A percentile compares a stretch with the other conserved stretches of the same genome.
Conservation (phyloP, 2,888 invertebrate genomes). For the Agrochola lychnidis region DNA sequence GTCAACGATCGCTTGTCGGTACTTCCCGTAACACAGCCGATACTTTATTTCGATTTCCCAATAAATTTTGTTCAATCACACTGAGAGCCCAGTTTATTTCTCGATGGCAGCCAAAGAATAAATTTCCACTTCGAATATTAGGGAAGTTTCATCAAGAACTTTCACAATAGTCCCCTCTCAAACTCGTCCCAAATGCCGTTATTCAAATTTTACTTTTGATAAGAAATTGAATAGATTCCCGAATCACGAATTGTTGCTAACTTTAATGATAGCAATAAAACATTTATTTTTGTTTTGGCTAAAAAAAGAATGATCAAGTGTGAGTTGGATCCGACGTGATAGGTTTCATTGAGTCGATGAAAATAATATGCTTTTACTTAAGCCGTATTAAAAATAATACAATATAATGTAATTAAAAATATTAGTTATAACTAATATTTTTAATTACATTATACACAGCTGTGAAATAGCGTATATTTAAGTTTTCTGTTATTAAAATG, state of each 20-base stretch:
- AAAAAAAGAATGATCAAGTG: slow-evolving; percentile 24
- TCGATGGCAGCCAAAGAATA: slow-evolving; percentile 82
- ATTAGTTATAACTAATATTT: too few relatives aligned
- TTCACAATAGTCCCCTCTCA: slow-evolving; percentile 85
- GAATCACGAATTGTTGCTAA: slow-evolving; percentile 79
- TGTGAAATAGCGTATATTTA: background rate
- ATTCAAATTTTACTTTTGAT: slow-evolving; percentile 87
- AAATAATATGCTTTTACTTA: background rate
- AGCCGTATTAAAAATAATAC: background rate
- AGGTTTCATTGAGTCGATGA: background rate
- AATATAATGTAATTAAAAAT: too few relatives aligned
- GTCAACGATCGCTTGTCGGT: slow-evolving; percentile 76
- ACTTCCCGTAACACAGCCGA: slow-evolving; percentile 68
- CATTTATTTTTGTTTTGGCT: slow-evolving; percentile 62
- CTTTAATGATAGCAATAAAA: slow-evolving; percentile 77
- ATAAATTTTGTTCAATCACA: slow-evolving; percentile 83
- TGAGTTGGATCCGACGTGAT: background rate
- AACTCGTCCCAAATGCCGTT: slow-evolving; percentile 83
- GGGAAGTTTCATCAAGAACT: slow-evolving; percentile 82
- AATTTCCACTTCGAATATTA: slow-evolving; percentile 87
- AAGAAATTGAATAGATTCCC: slow-evolving; percentile 85
- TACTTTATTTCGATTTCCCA: slow-evolving; percentile 79
- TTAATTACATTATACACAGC: too few relatives aligned
- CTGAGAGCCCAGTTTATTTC: slow-evolving; percentile 81
- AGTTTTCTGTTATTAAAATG: too few relatives aligned